Evolutionary conservation across 2,888 invertebrate species (phyloP).

Genomic region (Geophilus truncorum): DNA sequence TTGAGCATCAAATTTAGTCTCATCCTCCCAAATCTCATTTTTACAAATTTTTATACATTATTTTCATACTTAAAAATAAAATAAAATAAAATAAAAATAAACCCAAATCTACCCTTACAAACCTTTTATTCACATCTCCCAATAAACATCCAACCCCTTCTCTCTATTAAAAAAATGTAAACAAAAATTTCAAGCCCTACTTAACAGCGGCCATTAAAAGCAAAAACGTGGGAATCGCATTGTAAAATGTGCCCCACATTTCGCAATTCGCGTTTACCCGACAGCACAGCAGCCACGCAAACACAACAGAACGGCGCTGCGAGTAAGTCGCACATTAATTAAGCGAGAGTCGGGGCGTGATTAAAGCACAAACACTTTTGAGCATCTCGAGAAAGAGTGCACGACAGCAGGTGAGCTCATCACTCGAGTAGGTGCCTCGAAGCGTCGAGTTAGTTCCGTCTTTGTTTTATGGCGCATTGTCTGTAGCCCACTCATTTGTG

Average conservation of each 20-base stretch:
- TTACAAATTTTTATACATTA: no score
- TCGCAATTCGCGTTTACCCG: not conserved
- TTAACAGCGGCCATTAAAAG: not conserved
- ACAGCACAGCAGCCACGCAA: no score
- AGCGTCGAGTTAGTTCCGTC: conserved; percentile 27
- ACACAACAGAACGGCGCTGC: not conserved
- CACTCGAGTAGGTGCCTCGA: not conserved
- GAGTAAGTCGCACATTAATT: not conserved
- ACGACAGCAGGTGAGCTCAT: conserved; percentile 27
- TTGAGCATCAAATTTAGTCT: no score
- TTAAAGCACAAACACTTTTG: not conserved
- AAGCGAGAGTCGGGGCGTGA: not conserved
- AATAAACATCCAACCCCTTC: no score
- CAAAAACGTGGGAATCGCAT: not conserved
- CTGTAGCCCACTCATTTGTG: conserved; percentile 25
- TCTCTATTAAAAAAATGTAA: no score
- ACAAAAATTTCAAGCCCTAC: not conserved
- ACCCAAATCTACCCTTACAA: no score
- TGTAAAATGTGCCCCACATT: not conserved
- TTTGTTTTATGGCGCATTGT: conserved; percentile 25
- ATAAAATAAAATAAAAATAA: no score
- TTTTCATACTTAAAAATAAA: no score
- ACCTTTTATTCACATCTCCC: no score
- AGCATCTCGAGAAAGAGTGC: not conserved
- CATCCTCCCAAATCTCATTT: no score